phyloP scores from a whole-genome alignment of 2,797 vertebrate species.

The Manis javanica region DNA sequence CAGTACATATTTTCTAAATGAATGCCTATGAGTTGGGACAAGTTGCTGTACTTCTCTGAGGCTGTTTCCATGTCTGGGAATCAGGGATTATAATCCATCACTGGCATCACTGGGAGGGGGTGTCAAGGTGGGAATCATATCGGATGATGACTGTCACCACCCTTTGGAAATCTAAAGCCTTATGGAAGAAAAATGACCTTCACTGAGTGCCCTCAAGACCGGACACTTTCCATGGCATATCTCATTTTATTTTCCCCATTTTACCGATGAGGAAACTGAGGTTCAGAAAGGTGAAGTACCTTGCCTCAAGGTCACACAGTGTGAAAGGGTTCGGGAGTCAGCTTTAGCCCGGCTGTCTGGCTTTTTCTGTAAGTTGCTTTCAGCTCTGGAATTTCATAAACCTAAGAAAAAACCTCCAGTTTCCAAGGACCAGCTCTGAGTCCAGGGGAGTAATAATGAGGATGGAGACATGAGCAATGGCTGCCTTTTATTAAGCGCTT shows the following conservation, averaged over 20 bases:
- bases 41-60: neutral
- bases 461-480: neutral
- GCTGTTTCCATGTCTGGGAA: neutral
- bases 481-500: slow-evolving; percentile 44
- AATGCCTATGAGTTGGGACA: neutral
- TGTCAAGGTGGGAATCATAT: fast-evolving
- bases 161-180: neutral
- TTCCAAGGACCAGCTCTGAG: neutral
- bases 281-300: neutral
- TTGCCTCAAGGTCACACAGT: neutral
- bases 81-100: neutral
- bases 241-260: neutral
- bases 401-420: neutral
- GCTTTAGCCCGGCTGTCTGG: neutral
- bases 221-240: fast-evolving
- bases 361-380: neutral
- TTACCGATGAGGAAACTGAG: neutral
- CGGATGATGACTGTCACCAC: neutral
- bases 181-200: neutral
- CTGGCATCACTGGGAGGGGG: too few species aligned
- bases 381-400: neutral
- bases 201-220: neutral
- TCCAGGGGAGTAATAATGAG: neutral
- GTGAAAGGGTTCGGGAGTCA: neutral
- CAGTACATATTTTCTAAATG: neutral